Base-by-base conservation (phyloP, 2,113 vertebrate species). In the Oenanthe oenanthe region DNA sequence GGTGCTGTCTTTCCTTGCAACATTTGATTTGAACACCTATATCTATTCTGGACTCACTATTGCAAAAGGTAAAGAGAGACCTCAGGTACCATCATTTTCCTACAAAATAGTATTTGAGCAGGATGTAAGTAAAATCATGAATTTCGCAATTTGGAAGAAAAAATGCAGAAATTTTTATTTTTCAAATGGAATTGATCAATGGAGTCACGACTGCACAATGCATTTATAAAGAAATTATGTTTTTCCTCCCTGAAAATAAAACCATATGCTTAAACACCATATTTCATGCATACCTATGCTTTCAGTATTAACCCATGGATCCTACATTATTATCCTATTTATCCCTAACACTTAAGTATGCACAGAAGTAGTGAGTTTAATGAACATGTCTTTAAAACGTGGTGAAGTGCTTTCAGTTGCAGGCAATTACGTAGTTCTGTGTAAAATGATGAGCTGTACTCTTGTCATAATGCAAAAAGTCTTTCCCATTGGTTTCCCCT, bases 1-100 rank as follows among this genome's bases (percentile, higher is more conserved):
- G 76, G 50, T 60, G 36, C 87, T 90, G 84, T 86, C 73, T 96
- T 96, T 95, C 80, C 88, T 95, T 87, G 66, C 28, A 95, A 88
- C 29, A 56, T 95, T 97, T 97, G 67, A 67, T 97, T 96, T 96
- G 85, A 95, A 91, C 45, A 77, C 38, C 5, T 95, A 85, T 68
- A 79, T 88, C 56, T 96, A 47, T 54, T 75, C 82, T 90, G 85
- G 89, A 95, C 58, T 92, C 85, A 92, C 66, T 92, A 57, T 71
- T 88, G 53, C 67, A 63, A 82, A 95, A 97, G n/a, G 6, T 45
- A 79, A 93, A 92, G 89, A 12, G 82, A 8, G 9, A 78, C 51
- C 12, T 89, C 75, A 32, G 17, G 40, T 68, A 58, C 32, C 32
- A 48, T 40, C 0, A 13, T 78, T 75, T 83, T 89, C 28, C 38